A percentile compares a stretch with the other conserved stretches of the same genome.
Evolutionary conservation across 2,113 vertebrate genomes (phyloP).

Genomic region (Nothoprocta pentlandii): DNA sequence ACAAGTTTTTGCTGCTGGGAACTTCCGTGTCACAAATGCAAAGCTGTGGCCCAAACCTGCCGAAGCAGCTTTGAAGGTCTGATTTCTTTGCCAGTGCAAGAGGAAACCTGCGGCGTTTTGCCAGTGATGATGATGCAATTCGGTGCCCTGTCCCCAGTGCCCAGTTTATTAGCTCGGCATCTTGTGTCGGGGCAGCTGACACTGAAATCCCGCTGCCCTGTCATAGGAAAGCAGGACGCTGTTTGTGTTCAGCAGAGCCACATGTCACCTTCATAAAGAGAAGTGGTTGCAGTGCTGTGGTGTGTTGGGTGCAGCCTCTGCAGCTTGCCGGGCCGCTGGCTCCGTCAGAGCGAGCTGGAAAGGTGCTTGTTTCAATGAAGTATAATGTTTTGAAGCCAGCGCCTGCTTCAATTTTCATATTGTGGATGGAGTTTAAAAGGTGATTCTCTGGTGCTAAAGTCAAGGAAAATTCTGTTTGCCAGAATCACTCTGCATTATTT

Average conservation of each 20-base stretch:
- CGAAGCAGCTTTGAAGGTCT: not conserved
- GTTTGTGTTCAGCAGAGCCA: not conserved
- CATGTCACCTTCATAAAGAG: not conserved
- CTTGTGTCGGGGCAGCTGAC: not conserved
- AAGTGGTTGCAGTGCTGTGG: not conserved
- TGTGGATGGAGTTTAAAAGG: constrained; percentile 22
- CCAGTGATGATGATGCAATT: not conserved
- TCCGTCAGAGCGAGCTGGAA: constrained; percentile 63
- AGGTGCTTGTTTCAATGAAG: constrained; percentile 46
- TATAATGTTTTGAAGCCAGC: not conserved
- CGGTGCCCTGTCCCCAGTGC: not conserved
- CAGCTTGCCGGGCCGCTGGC: constrained; percentile 15
- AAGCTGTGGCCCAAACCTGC: not conserved
- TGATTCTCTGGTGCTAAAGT: constrained; percentile 13
- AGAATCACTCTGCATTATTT: constrained; percentile 9
- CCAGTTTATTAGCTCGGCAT: not conserved
- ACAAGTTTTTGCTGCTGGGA: not conserved
- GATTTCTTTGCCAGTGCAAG: not conserved
- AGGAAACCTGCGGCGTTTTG: not conserved
- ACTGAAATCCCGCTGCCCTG: not conserved
- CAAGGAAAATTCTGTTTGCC: not conserved
- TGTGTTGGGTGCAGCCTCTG: constrained; percentile 1
- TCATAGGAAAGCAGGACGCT: not conserved
- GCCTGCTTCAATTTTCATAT: constrained; percentile 16
- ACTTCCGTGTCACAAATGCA: not conserved